Evolutionary conservation across 2,888 invertebrate genomes (phyloP), one percentile per base, ranked within the genome.

Genomic region (Diaperis boleti): DNA sequence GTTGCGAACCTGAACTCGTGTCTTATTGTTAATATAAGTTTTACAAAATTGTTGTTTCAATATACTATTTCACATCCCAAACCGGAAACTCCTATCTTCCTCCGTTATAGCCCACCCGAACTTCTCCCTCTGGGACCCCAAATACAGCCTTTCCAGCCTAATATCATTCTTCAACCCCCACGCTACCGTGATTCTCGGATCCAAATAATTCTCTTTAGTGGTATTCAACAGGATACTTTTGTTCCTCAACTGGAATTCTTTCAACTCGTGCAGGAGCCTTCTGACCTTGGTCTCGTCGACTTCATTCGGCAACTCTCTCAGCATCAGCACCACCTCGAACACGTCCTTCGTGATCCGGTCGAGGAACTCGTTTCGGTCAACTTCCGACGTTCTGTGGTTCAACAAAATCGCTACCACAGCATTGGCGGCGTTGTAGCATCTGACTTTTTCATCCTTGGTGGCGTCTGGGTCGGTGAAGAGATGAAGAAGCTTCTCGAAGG

Each of bases 141-240:
- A n/a, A n/a, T n/a, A n/a, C n/a, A n/a, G n/a, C n/a, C n/a, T n/a
- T n/a, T n/a, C n/a, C n/a, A n/a, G n/a, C n/a, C n/a, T n/a, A 26
- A 33, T 13, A 33, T 13, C 11, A 33, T 33, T 11, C 33, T 96
- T 97, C 83, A 96, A 96, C 84, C 96, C 96, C 97, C 97, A 97
- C 72, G 96, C 96, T 59, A 97, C 94, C 44, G 93, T 91, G 82
- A 98, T 98, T 80, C 97, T 88, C 45, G 97, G 97, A 85, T 98
- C 97, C 55, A 98, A 86, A 85, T 97, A 97, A 82, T 97, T 98
- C 70, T 98, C 84, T 83, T 98, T 98, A 72, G 96, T 96, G 59
- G 97, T 98, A 29, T 33, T 13, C 33, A 33, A 33, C 5, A 10
- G 11, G 11, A 33, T 6, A 11, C 4, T 13, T 33, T 10, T 33